These are phyloP conservation scores for Microctenopoma stevenorrisi DNA, from an alignment of 2,797 vertebrate species.

Conservation along the genomic window DNA sequence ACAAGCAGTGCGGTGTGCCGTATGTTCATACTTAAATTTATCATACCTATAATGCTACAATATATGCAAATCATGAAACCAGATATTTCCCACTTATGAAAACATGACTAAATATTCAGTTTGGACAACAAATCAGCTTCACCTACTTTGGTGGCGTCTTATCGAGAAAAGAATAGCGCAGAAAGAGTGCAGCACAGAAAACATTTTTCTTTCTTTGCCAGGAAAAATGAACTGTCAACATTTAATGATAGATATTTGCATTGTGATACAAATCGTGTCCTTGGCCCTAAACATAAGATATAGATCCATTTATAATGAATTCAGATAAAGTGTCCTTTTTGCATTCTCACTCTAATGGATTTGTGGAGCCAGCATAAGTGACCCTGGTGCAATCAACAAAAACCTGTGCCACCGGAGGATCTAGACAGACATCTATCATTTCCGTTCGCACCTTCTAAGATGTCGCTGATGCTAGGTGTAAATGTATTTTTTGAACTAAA, in stretches of 20 bases:
- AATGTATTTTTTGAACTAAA: constrained; percentile 68
- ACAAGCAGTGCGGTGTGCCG: not conserved
- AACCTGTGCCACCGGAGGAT: constrained; percentile 75
- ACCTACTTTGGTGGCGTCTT: constrained; percentile 63
- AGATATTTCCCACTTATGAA: constrained; percentile 68
- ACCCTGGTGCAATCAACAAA: constrained; percentile 84
- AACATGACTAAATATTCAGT: constrained; percentile 79
- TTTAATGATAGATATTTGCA: constrained; percentile 91
- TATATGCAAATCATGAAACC: constrained; percentile 76
- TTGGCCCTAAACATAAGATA: constrained; percentile 88
- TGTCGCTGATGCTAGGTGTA: constrained; percentile 61
- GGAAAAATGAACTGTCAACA: constrained; percentile 88
- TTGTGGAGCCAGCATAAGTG: constrained; percentile 79
- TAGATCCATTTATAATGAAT: constrained; percentile 88
- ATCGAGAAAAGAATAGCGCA: constrained; percentile 56
- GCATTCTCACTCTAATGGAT: constrained; percentile 84
- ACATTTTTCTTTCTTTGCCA: constrained; percentile 87
- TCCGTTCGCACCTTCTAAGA: constrained; percentile 78
- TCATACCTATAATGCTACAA: constrained; percentile 74
- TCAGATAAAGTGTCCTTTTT: constrained; percentile 87
- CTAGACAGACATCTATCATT: constrained; percentile 83
- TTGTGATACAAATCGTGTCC: constrained; percentile 89
- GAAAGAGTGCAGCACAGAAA: constrained; percentile 68
- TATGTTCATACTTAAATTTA: constrained; percentile 48
- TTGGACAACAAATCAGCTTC: constrained; percentile 81